Evolutionary conservation across 2,797 vertebrate genomes (phyloP), one percentile per base, ranked within the genome.

Genomic region (Aldrovandia affinis): DNA sequence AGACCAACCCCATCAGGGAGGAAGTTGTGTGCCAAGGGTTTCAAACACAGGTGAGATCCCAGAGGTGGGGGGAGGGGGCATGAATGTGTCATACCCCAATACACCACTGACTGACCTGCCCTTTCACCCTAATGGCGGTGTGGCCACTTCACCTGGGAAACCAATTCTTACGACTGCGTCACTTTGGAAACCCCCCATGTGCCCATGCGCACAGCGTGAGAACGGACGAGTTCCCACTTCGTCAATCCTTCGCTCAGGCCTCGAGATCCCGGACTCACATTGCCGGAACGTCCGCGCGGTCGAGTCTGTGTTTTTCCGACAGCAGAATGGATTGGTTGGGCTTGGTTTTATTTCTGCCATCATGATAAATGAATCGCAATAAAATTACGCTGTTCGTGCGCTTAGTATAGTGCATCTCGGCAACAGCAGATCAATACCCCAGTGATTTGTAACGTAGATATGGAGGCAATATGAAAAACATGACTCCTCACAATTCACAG

Each of bases 321-420:
- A 1, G 63, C 63, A 68, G 63, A 68, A 68, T 15, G 3, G 33
- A 18, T 50, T 89, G 91, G 88, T 90, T 88, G 84, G 89, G 89
- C 85, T 88, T 91, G 94, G 93, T 95, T 95, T 93, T 91, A 15
- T 93, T 94, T 93, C 92, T 93, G 94, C 93, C 94, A 92, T 63
- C 39, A 88, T 94, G 94, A 96, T 94, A 93, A 95, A 95, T 95
- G 94, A 81, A 88, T 89, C 90, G 93, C 92, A 94, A 94, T 95
- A 94, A 93, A 92, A 93, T 91, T 93, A 90, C 91, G 93, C 91
- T 91, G 93, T 92, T 92, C 93, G 94, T 93, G 93, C 93, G 93
- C 93, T 94, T 93, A 92, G 92, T 88, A 94, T 92, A 92, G 90
- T 93, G 92, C 90, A 93, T 95, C 92, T 93, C 93, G 90, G 90